These are phyloP conservation scores for Corbicula japonica DNA, from an alignment of 2,888 invertebrate species.

Conservation along the genomic window DNA sequence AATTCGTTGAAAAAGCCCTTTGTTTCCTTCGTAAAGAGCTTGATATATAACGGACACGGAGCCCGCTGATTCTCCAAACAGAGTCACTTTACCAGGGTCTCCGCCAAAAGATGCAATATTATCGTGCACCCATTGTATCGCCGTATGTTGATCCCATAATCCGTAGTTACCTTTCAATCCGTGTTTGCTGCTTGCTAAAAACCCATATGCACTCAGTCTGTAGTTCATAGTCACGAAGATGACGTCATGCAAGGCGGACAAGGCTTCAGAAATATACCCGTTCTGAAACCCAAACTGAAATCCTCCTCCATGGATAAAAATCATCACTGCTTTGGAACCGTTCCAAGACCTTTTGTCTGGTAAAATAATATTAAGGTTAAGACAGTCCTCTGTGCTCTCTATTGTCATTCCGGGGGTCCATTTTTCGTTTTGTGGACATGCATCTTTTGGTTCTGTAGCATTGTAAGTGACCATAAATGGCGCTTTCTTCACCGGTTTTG, in stretches of 20 bases:
- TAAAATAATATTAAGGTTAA: conserved; percentile 41
- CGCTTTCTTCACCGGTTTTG: conserved; percentile 28
- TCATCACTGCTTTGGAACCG: conserved; percentile 35
- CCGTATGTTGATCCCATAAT: conserved; percentile 46
- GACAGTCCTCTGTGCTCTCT: conserved; percentile 31
- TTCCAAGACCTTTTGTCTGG: neutral
- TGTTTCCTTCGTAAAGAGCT: conserved; percentile 34
- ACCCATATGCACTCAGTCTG: conserved; percentile 23
- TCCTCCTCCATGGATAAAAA: conserved; percentile 46
- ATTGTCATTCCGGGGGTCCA: neutral
- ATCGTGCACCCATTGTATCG: conserved; percentile 44
- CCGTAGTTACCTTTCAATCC: conserved; percentile 36
- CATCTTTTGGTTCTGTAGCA: conserved; percentile 6
- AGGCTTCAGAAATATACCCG: conserved; percentile 7
- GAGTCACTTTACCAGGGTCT: conserved; percentile 23
- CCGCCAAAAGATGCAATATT: conserved; percentile 45
- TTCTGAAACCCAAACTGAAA: conserved; percentile 33
- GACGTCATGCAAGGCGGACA: conserved; percentile 34
- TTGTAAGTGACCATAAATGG: conserved; percentile 18
- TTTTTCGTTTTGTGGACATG: conserved; percentile 13
- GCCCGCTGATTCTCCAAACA: conserved; percentile 42
- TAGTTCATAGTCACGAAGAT: conserved; percentile 37
- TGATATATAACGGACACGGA: conserved; percentile 37
- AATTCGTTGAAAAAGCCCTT: conserved; percentile 9
- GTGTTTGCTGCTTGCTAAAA: conserved; percentile 11